A percentile compares a stretch with the other conserved stretches of the same genome.
Evolutionary conservation across 2,113 vertebrate genomes (phyloP).

Genomic region (Phyllostomus hastatus): DNA sequence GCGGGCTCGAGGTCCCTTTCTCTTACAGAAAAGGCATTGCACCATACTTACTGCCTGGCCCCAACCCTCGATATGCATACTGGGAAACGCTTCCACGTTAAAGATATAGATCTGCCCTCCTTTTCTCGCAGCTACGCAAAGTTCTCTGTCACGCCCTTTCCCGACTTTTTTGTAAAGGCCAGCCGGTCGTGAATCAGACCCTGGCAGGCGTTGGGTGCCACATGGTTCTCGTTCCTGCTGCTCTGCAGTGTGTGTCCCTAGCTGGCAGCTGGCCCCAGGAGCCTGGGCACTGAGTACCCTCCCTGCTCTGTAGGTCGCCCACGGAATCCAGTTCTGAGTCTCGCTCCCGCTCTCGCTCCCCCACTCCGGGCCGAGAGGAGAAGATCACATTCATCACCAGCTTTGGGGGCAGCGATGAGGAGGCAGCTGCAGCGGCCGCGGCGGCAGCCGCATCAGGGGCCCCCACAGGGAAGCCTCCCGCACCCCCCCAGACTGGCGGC

Average conservation of each 20-base stretch:
- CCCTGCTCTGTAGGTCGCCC: constrained; percentile 56
- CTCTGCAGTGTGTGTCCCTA: neutral
- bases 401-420: constrained; percentile 95
- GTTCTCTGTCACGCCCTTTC: neutral
- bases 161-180: too few relatives aligned
- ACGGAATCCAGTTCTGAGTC: constrained; percentile 87
- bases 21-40: neutral
- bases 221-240: rapidly evolving
- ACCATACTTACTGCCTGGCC: rapidly evolving
- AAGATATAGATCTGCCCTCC: neutral
- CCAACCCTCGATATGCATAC: neutral
- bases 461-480: constrained; percentile 74
- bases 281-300: neutral
- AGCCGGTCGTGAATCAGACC: rapidly evolving
- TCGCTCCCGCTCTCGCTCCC: constrained; percentile 89
- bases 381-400: constrained; percentile 98
- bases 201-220: rapidly evolving
- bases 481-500: constrained; percentile 74
- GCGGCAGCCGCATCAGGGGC: constrained; percentile 72
- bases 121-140: neutral
- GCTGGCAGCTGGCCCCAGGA: rapidly evolving
- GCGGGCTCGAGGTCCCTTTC: rapidly evolving
- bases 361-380: constrained; percentile 85
- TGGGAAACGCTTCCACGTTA: neutral
- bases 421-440: constrained; percentile 75